Evolutionary conservation across 1,140 invertebrate genomes (phyloP).

Genomic region (Drosophila aff.): DNA sequence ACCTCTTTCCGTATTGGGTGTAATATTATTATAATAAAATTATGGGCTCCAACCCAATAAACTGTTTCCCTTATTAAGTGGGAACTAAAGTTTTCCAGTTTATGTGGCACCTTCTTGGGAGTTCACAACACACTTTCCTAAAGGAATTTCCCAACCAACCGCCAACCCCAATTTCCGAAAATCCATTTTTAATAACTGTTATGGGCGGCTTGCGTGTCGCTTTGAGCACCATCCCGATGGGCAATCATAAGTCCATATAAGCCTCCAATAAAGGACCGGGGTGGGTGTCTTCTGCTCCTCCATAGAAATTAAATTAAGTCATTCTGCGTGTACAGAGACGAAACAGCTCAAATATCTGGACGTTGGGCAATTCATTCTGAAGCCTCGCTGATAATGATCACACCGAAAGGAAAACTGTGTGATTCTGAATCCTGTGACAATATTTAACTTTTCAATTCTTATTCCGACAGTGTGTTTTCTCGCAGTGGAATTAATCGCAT

Average conservation of each 20-base stretch:
- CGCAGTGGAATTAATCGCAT: conserved; percentile 7
- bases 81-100: background rate
- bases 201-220: conserved; percentile 60
- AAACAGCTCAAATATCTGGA: conserved; percentile 30
- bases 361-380: conserved; percentile 39
- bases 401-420: background rate
- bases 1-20: background rate
- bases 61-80: no score
- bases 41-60: background rate
- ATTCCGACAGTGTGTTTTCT: background rate
- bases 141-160: conserved; percentile 1
- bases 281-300: background rate
- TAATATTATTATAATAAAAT: background rate
- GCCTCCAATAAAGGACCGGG: background rate
- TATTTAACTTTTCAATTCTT: no score
- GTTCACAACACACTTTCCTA: background rate
- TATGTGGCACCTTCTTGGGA: conserved; percentile 3
- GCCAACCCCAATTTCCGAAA: conserved; percentile 32
- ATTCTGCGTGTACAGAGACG: conserved; percentile 42
- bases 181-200: conserved; percentile 67
- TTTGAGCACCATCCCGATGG: conserved; percentile 29
- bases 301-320: conserved; percentile 63
- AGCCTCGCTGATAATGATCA: conserved; percentile 6
- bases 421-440: background rate
- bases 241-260: conserved; percentile 29